Evolutionary conservation across 2,888 invertebrate genomes (phyloP).

Genomic region (Rhodophaea formosa): DNA sequence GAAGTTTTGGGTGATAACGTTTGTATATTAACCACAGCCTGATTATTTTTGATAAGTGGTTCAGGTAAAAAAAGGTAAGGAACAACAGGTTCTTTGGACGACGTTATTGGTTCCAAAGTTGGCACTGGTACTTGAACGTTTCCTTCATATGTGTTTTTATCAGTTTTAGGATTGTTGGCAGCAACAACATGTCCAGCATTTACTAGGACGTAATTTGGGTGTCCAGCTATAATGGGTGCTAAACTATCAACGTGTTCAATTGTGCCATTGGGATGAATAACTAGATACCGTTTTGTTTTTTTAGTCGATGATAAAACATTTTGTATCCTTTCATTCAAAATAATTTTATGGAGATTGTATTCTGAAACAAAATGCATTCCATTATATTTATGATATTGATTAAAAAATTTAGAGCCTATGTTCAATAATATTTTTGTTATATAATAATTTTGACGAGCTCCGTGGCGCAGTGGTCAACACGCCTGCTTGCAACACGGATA

Average conservation of each 20-base stretch:
- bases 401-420: too few relatives aligned
- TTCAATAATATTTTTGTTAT: too few relatives aligned
- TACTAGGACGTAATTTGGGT: constrained; percentile 39
- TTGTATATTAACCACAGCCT: background rate
- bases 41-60: background rate
- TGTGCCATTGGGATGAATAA: constrained; percentile 50
- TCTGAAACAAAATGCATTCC: constrained; percentile 15
- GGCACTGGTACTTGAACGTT: background rate
- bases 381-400: too few relatives aligned
- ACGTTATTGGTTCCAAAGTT: background rate
- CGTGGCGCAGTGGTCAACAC: too few relatives aligned
- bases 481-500: too few relatives aligned
- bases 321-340: constrained; percentile 22
- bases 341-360: constrained; percentile 11
- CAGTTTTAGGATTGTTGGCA: constrained; percentile 4
- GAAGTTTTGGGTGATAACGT: background rate
- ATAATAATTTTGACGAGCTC: too few relatives aligned
- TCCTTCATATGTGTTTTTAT: background rate
- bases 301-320: constrained; percentile 30
- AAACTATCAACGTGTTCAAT: constrained; percentile 45
- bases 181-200: constrained; percentile 26
- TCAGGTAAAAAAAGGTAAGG: background rate
- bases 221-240: constrained; percentile 31
- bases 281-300: constrained; percentile 36
- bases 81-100: background rate